Base-by-base conservation (phyloP, 2,113 vertebrate genomes). In the Atherinomorus stipes region DNA sequence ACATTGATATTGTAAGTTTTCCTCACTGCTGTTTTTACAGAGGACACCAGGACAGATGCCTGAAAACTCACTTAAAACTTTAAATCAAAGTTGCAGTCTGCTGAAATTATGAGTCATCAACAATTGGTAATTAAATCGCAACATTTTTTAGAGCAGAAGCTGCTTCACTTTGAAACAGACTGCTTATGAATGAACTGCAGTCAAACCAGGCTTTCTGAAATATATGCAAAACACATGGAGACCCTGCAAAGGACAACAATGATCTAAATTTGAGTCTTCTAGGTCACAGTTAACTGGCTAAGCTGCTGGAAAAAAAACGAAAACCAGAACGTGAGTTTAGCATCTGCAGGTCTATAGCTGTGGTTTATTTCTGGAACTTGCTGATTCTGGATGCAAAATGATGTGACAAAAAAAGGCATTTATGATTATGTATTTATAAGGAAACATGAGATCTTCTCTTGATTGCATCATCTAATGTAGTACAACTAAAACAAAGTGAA, bases 241-340 rank as follows among this genome's bases (percentile, higher is more conserved):
- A 63, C 67, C 65, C 71, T 74, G 68, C 6, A 10, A 25, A 74
- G 65, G 78, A 83, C 2, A 54, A 22, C 2, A 64, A 47, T 0
- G 61, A 65, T 71, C 84, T 82, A 77, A 74, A 86, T 80, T 78
- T 80, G 73, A 75, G 53, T 34, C 25, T 72, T 88, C 52, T 80
- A 31, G 83, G 70, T 83, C 83, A 85, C 83, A 66, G 64, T 8
- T 25, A 76, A 78, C 47, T 56, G 76, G 61, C 72, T 74, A 44
- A 74, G 75, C 69, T 57, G 51, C 53, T 2, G 0, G 53, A 37
- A 44, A 47, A 82, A 44, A 47, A 82, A 64, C 23, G 69, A 71
- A 71, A 64, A 73, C 34, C 69, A 80, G 72, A 68, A 61, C 51
- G 19, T 10, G 40, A 21, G 0, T 74, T 70, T 22, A 71, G 21